Conservation (phyloP, 2,113 vertebrate genomes). For the Gracilinanus agilis region DNA sequence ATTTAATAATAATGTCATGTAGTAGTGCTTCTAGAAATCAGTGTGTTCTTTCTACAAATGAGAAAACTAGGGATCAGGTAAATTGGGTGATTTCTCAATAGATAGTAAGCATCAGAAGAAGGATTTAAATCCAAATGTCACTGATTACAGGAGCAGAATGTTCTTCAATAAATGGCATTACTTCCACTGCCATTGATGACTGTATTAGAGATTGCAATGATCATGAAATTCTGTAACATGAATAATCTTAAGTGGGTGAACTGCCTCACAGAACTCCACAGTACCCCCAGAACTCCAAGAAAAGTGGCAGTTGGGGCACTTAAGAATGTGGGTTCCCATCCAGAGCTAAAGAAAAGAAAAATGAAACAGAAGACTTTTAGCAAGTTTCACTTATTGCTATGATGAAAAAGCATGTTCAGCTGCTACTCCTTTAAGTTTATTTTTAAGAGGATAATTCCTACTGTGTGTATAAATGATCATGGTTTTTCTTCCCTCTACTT, state of each 20-base stretch:
- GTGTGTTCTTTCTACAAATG: background rate
- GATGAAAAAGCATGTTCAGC: background rate
- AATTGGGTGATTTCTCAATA: background rate
- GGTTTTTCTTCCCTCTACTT: background rate
- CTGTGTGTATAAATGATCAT: background rate
- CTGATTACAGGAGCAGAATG: background rate
- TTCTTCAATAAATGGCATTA: background rate
- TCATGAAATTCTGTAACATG: too few relatives aligned
- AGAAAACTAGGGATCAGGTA: background rate
- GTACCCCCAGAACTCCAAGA: too few relatives aligned
- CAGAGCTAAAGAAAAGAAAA: background rate
- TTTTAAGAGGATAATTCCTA: background rate
- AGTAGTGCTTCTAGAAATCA: background rate
- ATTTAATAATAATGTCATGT: background rate
- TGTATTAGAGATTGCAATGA: background rate
- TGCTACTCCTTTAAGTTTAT: background rate
- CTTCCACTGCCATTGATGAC: background rate
- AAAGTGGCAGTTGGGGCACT: too few relatives aligned
- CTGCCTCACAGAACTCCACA: too few relatives aligned
- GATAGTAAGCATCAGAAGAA: background rate
- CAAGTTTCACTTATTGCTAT: background rate
- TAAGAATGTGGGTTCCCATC: too few relatives aligned
- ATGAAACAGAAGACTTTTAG: background rate
- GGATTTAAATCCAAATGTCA: background rate
- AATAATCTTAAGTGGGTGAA: too few relatives aligned